Evolutionary conservation across 2,888 invertebrate species (phyloP), one percentile per base, ranked within the genome.

Genomic region (Chesias legatella): DNA sequence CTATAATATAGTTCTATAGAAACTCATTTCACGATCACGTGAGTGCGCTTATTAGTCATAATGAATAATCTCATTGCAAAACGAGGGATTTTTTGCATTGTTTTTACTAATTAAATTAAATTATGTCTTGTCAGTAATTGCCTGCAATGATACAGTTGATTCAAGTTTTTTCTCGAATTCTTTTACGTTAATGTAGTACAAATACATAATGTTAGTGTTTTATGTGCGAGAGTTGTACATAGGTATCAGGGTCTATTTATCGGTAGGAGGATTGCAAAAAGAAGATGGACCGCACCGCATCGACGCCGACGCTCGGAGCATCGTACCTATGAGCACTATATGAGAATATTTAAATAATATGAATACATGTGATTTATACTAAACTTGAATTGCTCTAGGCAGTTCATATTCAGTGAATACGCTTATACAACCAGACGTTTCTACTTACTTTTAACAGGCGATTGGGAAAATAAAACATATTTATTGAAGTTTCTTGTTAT

Each of bases 61-160:
- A 27, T 22, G 9, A 38, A 27, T 22, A 10, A 17, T 22, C 26
- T 21, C 22, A 10, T 27, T 22, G 1, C 11, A 7, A 22, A 17
- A 8, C 10, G 25, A 21, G 17, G 5, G 37, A 46, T 43, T 46
- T 63, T 47, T 52, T 40, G 44, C 42, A 46, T 52, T 42, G 47
- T 51, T 48, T 50, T 43, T 46, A 46, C 53, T 61, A 67, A 66
- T 65, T 63, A 66, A 60, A 52, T 63, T 50, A 58, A 62, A 58
- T 53, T 48, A 54, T 58, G 51, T 50, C 42, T 43, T 46, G 41
- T 27, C 28, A 10, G 32, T 40, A 35, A 40, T 40, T 45, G 39
- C 46, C 37, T 40, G 32, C 41, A 31, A 41, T 35, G 33, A 37
- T 34, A 42, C 43, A 40, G 44, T 33, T 23, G 34, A 38, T 45